Base-by-base conservation (phyloP, 2,797 vertebrate genomes). In the Clarias fuscus region DNA sequence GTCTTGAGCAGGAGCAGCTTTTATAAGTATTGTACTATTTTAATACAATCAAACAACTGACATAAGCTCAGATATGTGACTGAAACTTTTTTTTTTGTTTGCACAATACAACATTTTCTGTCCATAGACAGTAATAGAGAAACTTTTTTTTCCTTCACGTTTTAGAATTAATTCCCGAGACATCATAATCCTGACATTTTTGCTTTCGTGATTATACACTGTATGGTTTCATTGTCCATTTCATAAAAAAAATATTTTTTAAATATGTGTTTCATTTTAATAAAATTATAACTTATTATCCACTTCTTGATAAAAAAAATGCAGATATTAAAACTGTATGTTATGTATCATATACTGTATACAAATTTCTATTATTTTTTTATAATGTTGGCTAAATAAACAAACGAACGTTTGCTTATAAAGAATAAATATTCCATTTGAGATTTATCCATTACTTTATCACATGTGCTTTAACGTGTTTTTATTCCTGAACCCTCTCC, bases 301-400 rank as follows among this genome's bases (percentile, higher is more conserved):
- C 70, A 86, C 2, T 56, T 85, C 84, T 88, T 77, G 58, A 85
- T 79, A 48, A 84, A 40, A 33, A 20, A 20, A 3, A 22, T 62
- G 58, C 15, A 62, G 20, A 40, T 15, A 22, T 37, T n/a, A 78
- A 78, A 33, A 78, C 20, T 6, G 48, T 53, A 71, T 72, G 30
- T 71, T 87, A 58, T 88, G 83, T 84, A 84, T 80, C 48, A 85
- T 85, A 59, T 75, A 53, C 48, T 13, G 48, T 53, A 18, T 86
- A n/a, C 18, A 75, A 71, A 84, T 11, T 15, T 77, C 27, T 76
- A 68, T 62, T 81, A 70, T 88, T 84, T 86, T 88, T 87, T 88
- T 85, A 84, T 62, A 72, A 84, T 82, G 72, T 33, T 33, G 33
- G 33, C 33, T 33, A 2, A 33, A 33, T 2, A 33, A 33, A 33